Conservation (phyloP, 2,113 vertebrate genomes). For the Platycercus adscitus region DNA sequence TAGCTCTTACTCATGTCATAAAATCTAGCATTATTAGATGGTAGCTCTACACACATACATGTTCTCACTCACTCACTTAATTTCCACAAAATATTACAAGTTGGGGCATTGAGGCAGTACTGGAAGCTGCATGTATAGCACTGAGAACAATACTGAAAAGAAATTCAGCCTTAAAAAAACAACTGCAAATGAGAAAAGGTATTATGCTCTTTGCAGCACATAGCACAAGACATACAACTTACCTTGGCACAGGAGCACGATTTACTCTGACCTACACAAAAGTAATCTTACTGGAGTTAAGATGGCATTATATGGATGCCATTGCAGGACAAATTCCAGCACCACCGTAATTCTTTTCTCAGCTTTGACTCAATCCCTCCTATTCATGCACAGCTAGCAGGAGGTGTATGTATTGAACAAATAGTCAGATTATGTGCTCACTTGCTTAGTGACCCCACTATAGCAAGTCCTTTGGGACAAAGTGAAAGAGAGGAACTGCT, state of each 20-base stretch:
- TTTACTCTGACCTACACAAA: not conserved
- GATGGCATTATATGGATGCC: not conserved
- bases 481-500: not conserved
- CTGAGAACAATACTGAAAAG: not conserved
- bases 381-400: not conserved
- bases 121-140: not conserved
- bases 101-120: not conserved
- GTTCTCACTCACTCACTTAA: not conserved
- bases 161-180: not conserved
- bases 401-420: not conserved
- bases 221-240: not conserved
- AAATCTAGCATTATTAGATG: not conserved
- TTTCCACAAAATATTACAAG: not conserved
- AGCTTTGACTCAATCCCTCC: not conserved
- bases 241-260: not conserved
- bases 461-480: not conserved
- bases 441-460: not conserved
- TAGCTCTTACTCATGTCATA: not conserved
- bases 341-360: not conserved
- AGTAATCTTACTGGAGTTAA: not conserved
- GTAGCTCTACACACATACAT: not conserved
- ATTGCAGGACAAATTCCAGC: not conserved
- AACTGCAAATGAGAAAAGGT: not conserved
- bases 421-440: not conserved
- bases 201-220: not conserved